Conservation (phyloP, 1,140 invertebrate genomes). For the Cotesia chilonis region DNA sequence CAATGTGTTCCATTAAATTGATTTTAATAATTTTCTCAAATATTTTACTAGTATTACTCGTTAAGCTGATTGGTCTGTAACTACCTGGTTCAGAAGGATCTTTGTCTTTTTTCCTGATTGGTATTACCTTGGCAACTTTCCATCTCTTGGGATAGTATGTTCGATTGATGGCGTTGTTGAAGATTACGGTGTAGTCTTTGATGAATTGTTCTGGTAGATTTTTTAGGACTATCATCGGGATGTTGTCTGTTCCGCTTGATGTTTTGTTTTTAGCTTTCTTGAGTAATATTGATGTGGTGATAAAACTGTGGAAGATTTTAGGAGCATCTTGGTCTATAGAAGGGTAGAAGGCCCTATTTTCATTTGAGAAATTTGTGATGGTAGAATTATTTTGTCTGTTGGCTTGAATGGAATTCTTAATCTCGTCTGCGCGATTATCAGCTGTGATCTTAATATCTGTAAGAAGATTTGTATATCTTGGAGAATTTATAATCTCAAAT, state of each 20-base stretch:
- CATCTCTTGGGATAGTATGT: constrained; percentile 16
- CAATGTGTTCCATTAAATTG: neutral
- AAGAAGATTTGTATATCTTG: constrained; percentile 21
- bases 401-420: neutral
- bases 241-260: constrained; percentile 17
- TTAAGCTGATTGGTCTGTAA: constrained; percentile 26
- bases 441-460: neutral
- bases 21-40: constrained; percentile 27
- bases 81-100: constrained; percentile 2
- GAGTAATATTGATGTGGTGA: neutral
- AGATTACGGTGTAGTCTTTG: constrained; percentile 18
- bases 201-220: constrained; percentile 17
- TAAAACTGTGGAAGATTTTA: too few relatives aligned
- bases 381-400: too few relatives aligned
- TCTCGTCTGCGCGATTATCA: neutral
- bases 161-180: constrained; percentile 28
- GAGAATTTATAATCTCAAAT: constrained; percentile 25
- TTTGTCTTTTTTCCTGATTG: constrained; percentile 21
- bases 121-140: constrained; percentile 30
- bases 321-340: too few relatives aligned
- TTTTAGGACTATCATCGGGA: constrained; percentile 20
- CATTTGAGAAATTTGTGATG: too few relatives aligned
- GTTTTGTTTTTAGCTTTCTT: constrained; percentile 29
- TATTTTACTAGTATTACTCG: constrained; percentile 17
- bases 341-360: too few relatives aligned